phyloP scores from a whole-genome alignment of 2,113 vertebrate genomes.

The Saiga tatarica region DNA sequence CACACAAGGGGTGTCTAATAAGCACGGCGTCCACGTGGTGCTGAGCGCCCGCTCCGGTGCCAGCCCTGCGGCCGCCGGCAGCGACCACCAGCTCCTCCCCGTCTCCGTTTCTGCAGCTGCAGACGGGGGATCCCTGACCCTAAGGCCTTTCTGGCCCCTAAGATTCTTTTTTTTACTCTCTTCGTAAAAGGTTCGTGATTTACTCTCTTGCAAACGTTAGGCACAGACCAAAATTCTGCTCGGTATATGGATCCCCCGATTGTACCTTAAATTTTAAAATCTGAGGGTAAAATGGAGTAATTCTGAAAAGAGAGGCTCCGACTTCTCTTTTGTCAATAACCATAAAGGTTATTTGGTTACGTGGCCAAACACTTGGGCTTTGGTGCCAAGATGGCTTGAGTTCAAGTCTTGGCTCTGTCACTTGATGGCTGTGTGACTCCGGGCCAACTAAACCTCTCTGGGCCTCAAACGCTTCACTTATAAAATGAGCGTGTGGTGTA shows the following conservation, averaged over 20 bases:
- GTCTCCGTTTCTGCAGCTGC: not conserved
- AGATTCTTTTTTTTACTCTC: not conserved
- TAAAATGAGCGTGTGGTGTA: not conserved
- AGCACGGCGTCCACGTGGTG: not conserved
- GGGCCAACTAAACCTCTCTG: not conserved
- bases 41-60: accelerated
- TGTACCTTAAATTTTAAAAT: not conserved
- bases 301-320: not conserved
- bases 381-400: not conserved
- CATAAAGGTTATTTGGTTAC: not conserved
- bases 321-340: not conserved
- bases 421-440: not conserved
- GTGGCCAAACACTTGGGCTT: not conserved
- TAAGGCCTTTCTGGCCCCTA: not conserved
- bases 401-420: not conserved
- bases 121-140: not conserved
- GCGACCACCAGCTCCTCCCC: not conserved
- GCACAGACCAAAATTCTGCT: not conserved
- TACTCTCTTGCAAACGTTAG: not conserved
- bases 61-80: accelerated
- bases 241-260: not conserved
- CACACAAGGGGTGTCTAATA: not conserved
- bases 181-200: not conserved
- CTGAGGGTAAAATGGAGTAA: not conserved
- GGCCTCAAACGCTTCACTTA: not conserved